Conservation (phyloP, 1,140 invertebrate genomes). For the Gerris buenoi region DNA sequence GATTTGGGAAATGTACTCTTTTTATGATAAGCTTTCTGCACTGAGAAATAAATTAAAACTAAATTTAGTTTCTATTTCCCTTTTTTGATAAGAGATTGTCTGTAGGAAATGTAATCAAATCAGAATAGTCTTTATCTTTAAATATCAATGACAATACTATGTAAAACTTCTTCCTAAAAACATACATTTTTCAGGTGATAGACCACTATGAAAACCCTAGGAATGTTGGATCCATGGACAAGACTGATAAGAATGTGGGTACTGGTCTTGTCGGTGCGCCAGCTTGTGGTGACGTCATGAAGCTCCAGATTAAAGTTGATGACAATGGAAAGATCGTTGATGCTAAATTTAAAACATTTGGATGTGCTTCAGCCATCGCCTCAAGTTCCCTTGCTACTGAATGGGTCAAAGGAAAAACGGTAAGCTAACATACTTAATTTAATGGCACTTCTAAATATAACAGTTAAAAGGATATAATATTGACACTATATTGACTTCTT, state of each 20-base stretch:
- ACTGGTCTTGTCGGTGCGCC: conserved; percentile 97
- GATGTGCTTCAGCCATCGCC: conserved; percentile 97
- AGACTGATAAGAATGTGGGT: conserved; percentile 84
- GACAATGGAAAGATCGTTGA: conserved; percentile 94
- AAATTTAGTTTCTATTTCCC: background rate
- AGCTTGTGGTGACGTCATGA: conserved; percentile 99
- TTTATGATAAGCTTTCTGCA: too few species aligned
- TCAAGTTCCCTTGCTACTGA: conserved; percentile 98
- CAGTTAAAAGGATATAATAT: too few species aligned
- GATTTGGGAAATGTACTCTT: too few species aligned
- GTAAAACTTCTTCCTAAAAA: background rate
- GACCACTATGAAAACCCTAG: conserved; percentile 99
- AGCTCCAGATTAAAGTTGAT: conserved; percentile 86
- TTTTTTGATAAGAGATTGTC: conserved; percentile 7
- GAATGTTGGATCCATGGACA: conserved; percentile 95
- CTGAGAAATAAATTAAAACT: background rate
- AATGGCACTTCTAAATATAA: too few species aligned
- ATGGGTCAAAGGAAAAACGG: conserved; percentile 98
- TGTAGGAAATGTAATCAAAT: background rate
- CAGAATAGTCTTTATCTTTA: background rate
- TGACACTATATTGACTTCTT: too few species aligned
- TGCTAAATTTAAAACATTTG: conserved; percentile 99
- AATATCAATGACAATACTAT: background rate
- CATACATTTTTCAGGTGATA: conserved; percentile 54
- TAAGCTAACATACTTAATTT: too few species aligned